A percentile compares a stretch with the other conserved stretches of the same genome.
phyloP scores from a whole-genome alignment of 2,113 vertebrate species.

The Cryptotis parvus region DNA sequence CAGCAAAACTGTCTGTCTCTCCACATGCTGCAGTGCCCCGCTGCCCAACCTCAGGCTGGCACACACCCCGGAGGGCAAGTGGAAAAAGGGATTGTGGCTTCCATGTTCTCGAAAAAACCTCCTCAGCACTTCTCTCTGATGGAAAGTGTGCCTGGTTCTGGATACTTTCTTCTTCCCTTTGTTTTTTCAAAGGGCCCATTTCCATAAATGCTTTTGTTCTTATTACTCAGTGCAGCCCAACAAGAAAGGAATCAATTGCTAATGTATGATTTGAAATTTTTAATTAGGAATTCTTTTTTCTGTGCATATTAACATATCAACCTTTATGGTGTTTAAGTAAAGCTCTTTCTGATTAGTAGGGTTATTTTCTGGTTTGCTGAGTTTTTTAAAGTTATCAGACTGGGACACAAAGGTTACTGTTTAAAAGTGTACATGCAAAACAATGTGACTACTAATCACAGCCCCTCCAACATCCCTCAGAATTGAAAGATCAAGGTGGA shows the following conservation, averaged over 20 bases:
- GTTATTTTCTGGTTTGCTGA: constrained; percentile 3
- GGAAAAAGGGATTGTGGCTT: background rate
- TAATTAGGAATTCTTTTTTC: constrained; percentile 4
- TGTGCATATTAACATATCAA: background rate
- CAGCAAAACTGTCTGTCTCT: constrained; percentile 48
- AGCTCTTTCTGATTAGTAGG: constrained; percentile 6
- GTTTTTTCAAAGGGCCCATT: background rate
- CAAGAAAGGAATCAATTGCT: constrained; percentile 13
- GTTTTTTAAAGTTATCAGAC: constrained; percentile 44
- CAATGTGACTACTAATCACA: constrained; percentile 54
- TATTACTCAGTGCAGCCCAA: constrained; percentile 28
- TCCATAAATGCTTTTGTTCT: constrained; percentile 1
- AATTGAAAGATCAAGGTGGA: constrained; percentile 34
- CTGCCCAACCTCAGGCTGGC: constrained; percentile 25
- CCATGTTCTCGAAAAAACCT: background rate
- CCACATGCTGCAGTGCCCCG: constrained; percentile 17
- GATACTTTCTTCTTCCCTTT: background rate
- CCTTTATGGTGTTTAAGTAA: constrained; percentile 55
- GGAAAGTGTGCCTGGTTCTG: background rate
- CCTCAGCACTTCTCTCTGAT: background rate
- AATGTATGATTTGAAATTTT: constrained; percentile 35
- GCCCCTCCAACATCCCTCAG: background rate
- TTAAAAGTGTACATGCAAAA: constrained; percentile 61
- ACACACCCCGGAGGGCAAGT: background rate
- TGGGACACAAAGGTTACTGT: constrained; percentile 10